Evolutionary conservation across 2,113 vertebrate species (phyloP), one percentile per base, ranked within the genome.

Genomic region (Sceloporus tristichus): DNA sequence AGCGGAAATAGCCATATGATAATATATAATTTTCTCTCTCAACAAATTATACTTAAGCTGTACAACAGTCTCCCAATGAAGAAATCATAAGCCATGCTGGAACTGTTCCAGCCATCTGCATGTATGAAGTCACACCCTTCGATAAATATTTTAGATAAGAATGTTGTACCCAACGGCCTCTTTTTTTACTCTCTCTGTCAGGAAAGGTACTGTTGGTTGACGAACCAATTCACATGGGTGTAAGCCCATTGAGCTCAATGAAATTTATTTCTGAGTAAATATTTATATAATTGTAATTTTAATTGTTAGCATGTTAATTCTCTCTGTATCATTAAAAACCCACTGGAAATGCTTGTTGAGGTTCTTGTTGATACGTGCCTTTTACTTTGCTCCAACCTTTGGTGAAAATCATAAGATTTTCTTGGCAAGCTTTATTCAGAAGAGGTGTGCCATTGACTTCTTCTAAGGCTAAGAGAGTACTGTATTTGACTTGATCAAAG

Each of bases 111-210:
- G n/a, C 89, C 19, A 66, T 90, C 74, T 83, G 91, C 1, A 54
- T 48, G 19, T 87, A 90, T 90, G 89, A 87, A 92, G 89, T 88
- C 91, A 91, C 71, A 59, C 91, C 87, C 54, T 89, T n/a, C 80
- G 79, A 87, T 66, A 86, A 62, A 88, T 92, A 87, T 27, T 88
- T 42, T 1, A 4, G 9, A 53, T 29, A 71, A 14, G 42, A 54
- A n/a, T 70, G 19, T 48, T 84, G 62, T 68, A 2, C 89, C 92
- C 83, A 92, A 56, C 42, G 82, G 92, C 79, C 73, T 56, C 29
- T n/a, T 54, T 73, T 54, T 18, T 62, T 40, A 71, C 25, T 82
- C 70, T 29, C 66, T 88, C n/a, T 80, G 21, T 18, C 82, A 70
- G 86, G 89, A 88, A n/a, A 93, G 87, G 90, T 81, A 77, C 66